Evolutionary conservation across 2,888 invertebrate genomes (phyloP).

Genomic region (Amphipoea oculea): DNA sequence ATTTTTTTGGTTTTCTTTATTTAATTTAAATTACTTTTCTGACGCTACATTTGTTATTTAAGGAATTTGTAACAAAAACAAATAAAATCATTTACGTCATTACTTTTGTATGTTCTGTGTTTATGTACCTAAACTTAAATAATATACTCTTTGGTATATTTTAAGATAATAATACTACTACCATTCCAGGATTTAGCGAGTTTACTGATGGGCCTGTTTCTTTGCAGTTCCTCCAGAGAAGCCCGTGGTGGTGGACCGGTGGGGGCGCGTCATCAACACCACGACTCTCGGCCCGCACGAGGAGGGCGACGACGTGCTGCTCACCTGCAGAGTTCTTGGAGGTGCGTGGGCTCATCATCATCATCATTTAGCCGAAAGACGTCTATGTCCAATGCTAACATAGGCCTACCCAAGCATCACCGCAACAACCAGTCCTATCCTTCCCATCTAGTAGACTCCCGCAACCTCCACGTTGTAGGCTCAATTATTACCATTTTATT

Average conservation of each 20-base stretch:
- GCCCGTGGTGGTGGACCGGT: constrained; percentile 95
- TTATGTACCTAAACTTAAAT: neutral
- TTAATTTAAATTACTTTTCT: neutral
- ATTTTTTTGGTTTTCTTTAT: neutral
- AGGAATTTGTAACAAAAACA: neutral
- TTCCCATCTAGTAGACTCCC: too few relatives aligned
- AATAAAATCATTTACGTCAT: neutral
- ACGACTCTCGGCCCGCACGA: constrained; percentile 95
- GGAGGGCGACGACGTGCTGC: constrained; percentile 95
- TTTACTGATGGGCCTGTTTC: constrained; percentile 30
- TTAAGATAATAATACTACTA: neutral
- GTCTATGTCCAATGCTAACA: neutral
- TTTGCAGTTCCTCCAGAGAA: constrained; percentile 96
- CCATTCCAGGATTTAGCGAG: neutral
- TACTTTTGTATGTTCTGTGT: neutral
- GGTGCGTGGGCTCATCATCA: constrained; percentile 82
- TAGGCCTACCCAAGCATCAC: neutral
- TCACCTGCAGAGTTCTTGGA: constrained; percentile 96
- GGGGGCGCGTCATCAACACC: constrained; percentile 95
- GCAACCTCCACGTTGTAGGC: neutral
- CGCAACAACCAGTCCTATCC: too few relatives aligned
- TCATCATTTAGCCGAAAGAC: neutral
- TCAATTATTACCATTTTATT: neutral
- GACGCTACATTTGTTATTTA: neutral
- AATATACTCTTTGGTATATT: neutral